Evolutionary conservation across 2,888 invertebrate species (phyloP).

Genomic region (Machimus rusticus): DNA sequence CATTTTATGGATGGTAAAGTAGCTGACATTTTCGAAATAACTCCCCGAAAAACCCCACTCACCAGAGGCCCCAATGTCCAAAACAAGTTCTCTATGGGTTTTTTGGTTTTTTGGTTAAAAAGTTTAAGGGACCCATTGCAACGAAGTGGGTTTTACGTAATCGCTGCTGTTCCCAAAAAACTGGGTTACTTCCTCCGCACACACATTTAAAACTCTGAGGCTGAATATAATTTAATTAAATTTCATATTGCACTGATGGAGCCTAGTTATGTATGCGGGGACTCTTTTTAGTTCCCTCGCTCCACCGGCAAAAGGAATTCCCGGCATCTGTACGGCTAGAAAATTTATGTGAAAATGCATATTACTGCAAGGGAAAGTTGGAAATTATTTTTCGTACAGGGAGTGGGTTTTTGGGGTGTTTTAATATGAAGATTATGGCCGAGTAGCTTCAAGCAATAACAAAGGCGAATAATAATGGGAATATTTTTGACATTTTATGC

Average conservation of each 20-base stretch:
- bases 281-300: neutral
- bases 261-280: neutral
- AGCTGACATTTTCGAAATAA: neutral
- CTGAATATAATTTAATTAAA: constrained; percentile 16
- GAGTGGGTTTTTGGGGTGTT: neutral
- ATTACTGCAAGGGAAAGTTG: constrained; percentile 17
- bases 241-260: constrained; percentile 23
- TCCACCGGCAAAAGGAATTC: neutral
- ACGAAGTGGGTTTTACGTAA: neutral
- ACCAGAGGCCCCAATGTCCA: neutral
- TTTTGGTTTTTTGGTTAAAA: neutral
- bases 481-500: neutral
- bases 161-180: neutral
- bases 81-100: neutral
- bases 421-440: neutral
- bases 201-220: neutral
- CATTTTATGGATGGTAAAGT: neutral
- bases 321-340: neutral
- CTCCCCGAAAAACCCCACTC: neutral
- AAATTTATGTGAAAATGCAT: constrained; percentile 19
- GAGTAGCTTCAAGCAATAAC: neutral
- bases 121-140: neutral
- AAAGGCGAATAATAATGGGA: neutral
- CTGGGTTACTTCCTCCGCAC: neutral
- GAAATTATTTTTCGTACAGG: neutral